Evolutionary conservation across 2,797 vertebrate species (phyloP).

Genomic region (Margarornis squamiger): DNA sequence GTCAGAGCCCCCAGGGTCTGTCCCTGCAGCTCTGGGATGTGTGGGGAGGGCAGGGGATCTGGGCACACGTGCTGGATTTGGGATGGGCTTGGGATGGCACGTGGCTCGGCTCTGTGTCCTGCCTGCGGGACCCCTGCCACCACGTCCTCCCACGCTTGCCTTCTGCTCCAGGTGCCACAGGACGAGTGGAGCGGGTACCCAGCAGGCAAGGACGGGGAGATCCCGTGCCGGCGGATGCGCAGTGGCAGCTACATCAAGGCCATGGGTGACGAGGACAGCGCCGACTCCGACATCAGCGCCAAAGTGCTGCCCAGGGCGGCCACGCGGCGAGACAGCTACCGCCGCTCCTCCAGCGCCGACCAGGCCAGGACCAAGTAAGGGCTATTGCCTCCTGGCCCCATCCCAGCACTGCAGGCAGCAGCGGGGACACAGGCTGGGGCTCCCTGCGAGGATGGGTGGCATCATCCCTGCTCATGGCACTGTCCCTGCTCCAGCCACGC

Average conservation of each 20-base stretch:
- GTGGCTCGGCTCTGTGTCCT: rapidly evolving
- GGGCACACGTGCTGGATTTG: rapidly evolving
- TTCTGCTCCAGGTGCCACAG: constrained; percentile 86
- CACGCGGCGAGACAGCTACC: constrained; percentile 89
- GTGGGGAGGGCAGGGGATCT: background rate
- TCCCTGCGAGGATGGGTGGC: background rate
- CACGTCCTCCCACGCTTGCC: rapidly evolving
- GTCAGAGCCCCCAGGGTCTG: background rate
- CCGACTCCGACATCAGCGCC: constrained; percentile 90
- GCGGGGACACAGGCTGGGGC: rapidly evolving
- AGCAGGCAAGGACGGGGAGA: constrained; percentile 87
- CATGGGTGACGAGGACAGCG: constrained; percentile 98
- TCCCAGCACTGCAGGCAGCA: background rate
- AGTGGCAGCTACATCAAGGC: constrained; percentile 99
- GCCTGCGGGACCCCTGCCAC: rapidly evolving
- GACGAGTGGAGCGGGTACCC: constrained; percentile 94
- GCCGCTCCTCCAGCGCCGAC: constrained; percentile 95
- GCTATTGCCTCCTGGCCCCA: rapidly evolving
- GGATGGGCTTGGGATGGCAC: background rate
- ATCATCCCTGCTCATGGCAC: background rate
- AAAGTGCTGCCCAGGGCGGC: constrained; percentile 90
- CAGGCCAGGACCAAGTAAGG: constrained; percentile 87
- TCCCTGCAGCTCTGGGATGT: background rate
- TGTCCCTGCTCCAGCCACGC: background rate
- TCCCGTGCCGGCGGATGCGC: constrained; percentile 96